These are phyloP conservation scores for Caenorhabditis sp. DNA, from an alignment of 2,888 invertebrate genomes.

Conservation along the genomic window DNA sequence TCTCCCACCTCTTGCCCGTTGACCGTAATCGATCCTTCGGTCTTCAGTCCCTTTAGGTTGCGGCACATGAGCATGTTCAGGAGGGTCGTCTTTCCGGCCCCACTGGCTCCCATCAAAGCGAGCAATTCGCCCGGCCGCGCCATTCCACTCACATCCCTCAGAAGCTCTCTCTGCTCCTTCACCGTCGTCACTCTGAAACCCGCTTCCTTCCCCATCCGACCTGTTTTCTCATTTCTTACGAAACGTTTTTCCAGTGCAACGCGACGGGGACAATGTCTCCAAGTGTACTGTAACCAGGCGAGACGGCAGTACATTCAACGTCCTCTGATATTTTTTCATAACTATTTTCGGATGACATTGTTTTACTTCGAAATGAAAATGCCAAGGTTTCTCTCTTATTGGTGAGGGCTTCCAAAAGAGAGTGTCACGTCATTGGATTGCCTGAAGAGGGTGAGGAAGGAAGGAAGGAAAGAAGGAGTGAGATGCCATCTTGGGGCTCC, in stretches of 20 bases:
- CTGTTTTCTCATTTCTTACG: conserved; percentile 8
- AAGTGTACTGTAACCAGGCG: conserved; percentile 41
- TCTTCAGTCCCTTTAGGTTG: conserved; percentile 69
- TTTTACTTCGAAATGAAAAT: background rate
- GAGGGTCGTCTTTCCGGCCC: conserved; percentile 94
- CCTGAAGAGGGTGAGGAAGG: too few species aligned
- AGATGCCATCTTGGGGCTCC: background rate
- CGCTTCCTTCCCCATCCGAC: background rate
- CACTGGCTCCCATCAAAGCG: conserved; percentile 80
- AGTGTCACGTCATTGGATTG: conserved; percentile 1
- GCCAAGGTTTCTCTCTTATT: background rate
- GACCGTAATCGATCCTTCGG: conserved; percentile 74
- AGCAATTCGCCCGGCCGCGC: conserved; percentile 49
- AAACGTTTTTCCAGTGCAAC: conserved; percentile 44
- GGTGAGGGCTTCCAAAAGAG: background rate
- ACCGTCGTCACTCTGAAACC: conserved; percentile 36
- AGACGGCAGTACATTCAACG: conserved; percentile 31
- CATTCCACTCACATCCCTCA: conserved; percentile 48
- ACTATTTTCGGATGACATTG: conserved; percentile 20
- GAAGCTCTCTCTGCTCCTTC: conserved; percentile 38
- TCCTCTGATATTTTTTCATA: conserved; percentile 47
- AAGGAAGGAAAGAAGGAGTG: background rate
- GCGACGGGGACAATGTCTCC: conserved; percentile 50
- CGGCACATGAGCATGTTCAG: conserved; percentile 86
- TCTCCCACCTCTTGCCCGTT: conserved; percentile 54